Base-by-base conservation (phyloP, 2,113 vertebrate species). In the Panthera leo region DNA sequence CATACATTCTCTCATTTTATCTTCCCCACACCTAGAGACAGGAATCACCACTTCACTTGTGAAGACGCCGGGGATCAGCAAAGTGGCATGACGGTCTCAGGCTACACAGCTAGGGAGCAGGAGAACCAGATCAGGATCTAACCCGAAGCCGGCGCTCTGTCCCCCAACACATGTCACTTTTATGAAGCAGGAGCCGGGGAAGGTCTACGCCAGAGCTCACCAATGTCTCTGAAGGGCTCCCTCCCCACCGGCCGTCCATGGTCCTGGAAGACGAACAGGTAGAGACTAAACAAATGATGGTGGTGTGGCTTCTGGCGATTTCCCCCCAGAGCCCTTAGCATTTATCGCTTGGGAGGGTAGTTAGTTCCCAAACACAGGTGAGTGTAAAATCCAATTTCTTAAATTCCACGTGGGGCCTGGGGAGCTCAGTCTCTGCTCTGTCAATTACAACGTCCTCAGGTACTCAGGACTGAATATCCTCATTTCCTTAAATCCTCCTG, bases 401-500 rank as follows among this genome's bases (percentile, higher is more conserved):
- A 42, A 67, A 53, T 82, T 68, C 67, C 5, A 13, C 29, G 21
- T 0, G 4, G 67, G 61, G n/a, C 23, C 39, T 0, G 15, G 68
- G 25, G 63, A 31, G 18, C 36, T 78, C 39, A 65, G 12, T 21
- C 45, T 92, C 45, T 92, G 39, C 29, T 51, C 63, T 90, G 45
- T 67, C 94, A 79, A 13, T 67, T 67, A 61, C 0, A 11, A 87
- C 71, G 51, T 82, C 68, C 86, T 51, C 2, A 11, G 71, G 87
- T 80, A 34, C 55, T 65, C 34, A 5, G 67, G 71, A 18, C 27
- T 8, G 21, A 27, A 88, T 45, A 8, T 65, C 23, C 23, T 91
- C 86, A n/a, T 95, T 83, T 92, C 68, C 79, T 78, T 78, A 67
- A 83, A 29, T 48, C 87, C 53, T 71, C 71, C 87, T 76, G 70